Conservation (phyloP, 2,888 invertebrate genomes). For the Scaptomyza polygonia region DNA sequence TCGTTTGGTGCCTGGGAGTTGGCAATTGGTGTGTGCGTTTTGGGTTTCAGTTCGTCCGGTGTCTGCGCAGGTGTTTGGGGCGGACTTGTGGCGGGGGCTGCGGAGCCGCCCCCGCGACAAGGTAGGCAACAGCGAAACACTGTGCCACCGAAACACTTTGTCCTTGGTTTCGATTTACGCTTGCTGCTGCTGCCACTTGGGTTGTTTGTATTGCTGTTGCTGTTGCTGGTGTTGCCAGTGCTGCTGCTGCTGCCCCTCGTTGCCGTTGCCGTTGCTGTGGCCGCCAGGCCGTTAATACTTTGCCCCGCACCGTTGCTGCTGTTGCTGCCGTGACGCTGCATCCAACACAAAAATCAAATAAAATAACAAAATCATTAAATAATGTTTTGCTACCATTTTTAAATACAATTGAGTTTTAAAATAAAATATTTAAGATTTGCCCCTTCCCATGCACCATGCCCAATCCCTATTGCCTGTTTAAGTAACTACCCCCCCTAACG, state of each 20-base stretch:
- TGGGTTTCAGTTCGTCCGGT: conserved; percentile 75
- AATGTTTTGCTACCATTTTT: too few species aligned
- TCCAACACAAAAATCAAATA: neutral
- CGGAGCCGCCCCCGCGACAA: conserved; percentile 92
- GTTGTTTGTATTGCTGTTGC: conserved; percentile 23
- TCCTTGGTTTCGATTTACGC: conserved; percentile 81
- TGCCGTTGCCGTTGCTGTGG: conserved; percentile 60
- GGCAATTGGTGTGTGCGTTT: conserved; percentile 21
- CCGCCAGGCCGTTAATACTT: conserved; percentile 51
- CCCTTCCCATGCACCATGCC: neutral
- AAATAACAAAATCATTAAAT: neutral
- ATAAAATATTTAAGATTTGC: neutral
- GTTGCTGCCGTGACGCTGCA: conserved; percentile 77
- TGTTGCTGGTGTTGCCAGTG: conserved; percentile 39
- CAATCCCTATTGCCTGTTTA: neutral
- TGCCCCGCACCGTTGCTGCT: conserved; percentile 46
- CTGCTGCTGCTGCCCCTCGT: conserved; percentile 64
- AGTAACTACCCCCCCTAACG: neutral
- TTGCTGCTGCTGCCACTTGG: conserved; percentile 45
- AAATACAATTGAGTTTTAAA: too few species aligned
- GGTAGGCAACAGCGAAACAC: conserved; percentile 93
- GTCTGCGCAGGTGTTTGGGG: conserved; percentile 83
- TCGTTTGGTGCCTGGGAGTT: conserved; percentile 19
- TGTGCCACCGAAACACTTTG: conserved; percentile 87
- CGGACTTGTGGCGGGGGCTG: conserved; percentile 87